phyloP scores from a whole-genome alignment of 1,140 invertebrate genomes.

The Drosophila mauritiana region DNA sequence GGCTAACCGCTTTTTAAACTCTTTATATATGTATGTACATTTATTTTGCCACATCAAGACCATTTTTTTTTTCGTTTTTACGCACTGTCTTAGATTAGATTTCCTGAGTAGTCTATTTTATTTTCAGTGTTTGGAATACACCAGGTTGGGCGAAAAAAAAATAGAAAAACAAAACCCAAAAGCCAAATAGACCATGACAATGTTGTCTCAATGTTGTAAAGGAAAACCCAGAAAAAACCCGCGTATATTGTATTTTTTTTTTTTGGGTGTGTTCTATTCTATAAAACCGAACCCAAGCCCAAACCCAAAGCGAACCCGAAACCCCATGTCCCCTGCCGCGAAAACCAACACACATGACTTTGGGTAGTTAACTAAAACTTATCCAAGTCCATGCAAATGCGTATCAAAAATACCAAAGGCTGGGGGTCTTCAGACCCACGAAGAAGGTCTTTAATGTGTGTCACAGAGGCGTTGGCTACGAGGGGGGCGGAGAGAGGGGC shows the following conservation, averaged over 20 bases:
- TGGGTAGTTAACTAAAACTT: slow-evolving; percentile 63
- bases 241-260: slow-evolving; percentile 17
- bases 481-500: not conserved
- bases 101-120: not conserved
- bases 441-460: slow-evolving; percentile 47
- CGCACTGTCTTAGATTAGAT: not conserved
- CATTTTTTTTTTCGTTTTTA: not conserved
- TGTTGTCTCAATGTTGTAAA: slow-evolving; percentile 51
- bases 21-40: not conserved
- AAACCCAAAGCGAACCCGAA: slow-evolving; percentile 3
- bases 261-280: slow-evolving; percentile 46
- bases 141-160: slow-evolving; percentile 5
- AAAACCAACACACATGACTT: slow-evolving; percentile 22
- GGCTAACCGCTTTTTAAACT: not conserved
- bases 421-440: not conserved
- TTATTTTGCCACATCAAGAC: not conserved
- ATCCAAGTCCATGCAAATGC: slow-evolving; percentile 52
- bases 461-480: slow-evolving; percentile 19
- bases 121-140: slow-evolving; percentile 7
- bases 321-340: not conserved
- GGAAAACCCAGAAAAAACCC: slow-evolving; percentile 31
- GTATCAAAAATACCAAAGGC: slow-evolving; percentile 23
- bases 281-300: slow-evolving; percentile 16
- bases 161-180: slow-evolving; percentile 59
- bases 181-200: slow-evolving; percentile 78